These are phyloP conservation scores for Melieria picta DNA, from an alignment of 2,888 invertebrate genomes.

Conservation along the genomic window DNA sequence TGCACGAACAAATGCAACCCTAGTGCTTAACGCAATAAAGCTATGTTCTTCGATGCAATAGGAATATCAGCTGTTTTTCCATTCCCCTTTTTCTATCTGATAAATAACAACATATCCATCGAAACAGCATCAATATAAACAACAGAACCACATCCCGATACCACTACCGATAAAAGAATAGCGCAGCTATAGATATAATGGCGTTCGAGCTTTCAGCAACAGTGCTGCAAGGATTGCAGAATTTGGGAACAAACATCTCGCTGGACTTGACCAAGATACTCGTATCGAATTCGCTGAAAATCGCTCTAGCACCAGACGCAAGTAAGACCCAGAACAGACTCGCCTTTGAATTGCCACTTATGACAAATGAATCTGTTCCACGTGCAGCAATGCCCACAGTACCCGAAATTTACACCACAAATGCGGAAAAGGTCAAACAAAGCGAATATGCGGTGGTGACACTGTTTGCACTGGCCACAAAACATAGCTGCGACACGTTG, in stretches of 20 bases:
- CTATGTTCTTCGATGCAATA: too few species aligned
- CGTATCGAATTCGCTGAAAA: constrained; percentile 61
- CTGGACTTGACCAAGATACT: constrained; percentile 58
- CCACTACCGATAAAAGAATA: too few species aligned
- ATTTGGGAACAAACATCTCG: constrained; percentile 55
- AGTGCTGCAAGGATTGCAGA: constrained; percentile 59
- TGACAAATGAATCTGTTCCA: background rate
- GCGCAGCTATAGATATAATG: constrained; percentile 28
- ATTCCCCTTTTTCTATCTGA: too few species aligned
- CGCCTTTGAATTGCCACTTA: too few species aligned
- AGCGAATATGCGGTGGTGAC: constrained; percentile 64
- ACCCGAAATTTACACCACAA: constrained; percentile 64
- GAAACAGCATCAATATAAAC: too few species aligned
- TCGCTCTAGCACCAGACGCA: constrained; percentile 62
- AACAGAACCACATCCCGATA: too few species aligned
- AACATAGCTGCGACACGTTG: constrained; percentile 55
- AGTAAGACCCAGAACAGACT: constrained; percentile 50
- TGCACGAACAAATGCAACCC: too few species aligned
- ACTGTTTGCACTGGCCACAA: constrained; percentile 58
- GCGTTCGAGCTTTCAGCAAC: constrained; percentile 51
- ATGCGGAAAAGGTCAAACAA: constrained; percentile 62
- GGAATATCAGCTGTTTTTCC: too few species aligned
- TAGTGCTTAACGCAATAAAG: too few species aligned
- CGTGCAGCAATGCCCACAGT: constrained; percentile 61
- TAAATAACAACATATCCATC: too few species aligned